Conservation (phyloP, 1,140 invertebrate genomes). For the fruit fly (Drosophila melanogaster) region DNA sequence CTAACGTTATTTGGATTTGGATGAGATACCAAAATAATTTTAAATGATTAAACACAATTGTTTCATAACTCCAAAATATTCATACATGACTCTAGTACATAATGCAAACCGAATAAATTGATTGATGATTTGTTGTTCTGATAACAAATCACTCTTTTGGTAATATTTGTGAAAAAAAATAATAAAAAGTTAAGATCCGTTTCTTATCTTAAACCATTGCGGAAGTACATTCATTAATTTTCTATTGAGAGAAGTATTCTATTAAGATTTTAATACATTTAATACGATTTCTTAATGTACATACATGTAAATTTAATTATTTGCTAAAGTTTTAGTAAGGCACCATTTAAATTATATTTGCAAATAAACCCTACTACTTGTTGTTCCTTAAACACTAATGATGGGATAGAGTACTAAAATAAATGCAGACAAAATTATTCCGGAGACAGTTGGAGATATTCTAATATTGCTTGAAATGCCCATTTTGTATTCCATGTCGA, state of each 20-base stretch:
- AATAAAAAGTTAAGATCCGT: not conserved
- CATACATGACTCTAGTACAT: not conserved
- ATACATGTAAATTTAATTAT: conserved; percentile 54
- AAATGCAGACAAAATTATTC: conserved; percentile 43
- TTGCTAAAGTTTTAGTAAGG: conserved; percentile 77
- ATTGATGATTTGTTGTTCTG: not conserved
- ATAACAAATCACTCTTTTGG: not conserved
- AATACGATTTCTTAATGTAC: conserved; percentile 34
- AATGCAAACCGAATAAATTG: not conserved
- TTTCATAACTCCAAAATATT: not conserved
- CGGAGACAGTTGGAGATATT: conserved; percentile 24
- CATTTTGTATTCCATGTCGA: conserved; percentile 84
- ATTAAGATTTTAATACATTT: conserved; percentile 38
- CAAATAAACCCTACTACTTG: conserved; percentile 34
- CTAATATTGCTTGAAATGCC: conserved; percentile 65
- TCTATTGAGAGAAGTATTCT: conserved; percentile 42
- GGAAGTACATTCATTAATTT: conserved; percentile 14
- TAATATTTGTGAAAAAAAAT: not conserved
- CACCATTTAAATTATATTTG: conserved; percentile 71
- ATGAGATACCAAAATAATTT: not conserved
- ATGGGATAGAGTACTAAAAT: conserved; percentile 37
- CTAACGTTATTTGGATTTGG: not conserved
- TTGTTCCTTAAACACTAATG: conserved; percentile 53
- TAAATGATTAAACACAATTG: not conserved
- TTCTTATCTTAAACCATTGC: conserved; percentile 3